These are phyloP conservation scores for Maniola hyperantus DNA, from an alignment of 2,888 invertebrate genomes.

Conservation along the genomic window DNA sequence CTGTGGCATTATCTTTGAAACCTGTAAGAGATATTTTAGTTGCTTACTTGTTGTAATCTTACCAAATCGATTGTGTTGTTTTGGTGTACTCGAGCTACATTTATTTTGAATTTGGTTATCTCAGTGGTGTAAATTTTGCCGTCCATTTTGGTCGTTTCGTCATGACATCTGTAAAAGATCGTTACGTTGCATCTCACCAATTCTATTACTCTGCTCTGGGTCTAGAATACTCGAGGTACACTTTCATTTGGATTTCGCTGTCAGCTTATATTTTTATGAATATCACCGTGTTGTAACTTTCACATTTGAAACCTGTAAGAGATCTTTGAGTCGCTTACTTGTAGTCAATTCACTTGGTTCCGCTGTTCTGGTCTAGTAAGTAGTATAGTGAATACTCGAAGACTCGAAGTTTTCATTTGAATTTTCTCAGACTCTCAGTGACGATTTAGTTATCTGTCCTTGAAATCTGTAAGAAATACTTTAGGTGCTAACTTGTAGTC, in stretches of 20 bases:
- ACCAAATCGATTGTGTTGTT: background rate
- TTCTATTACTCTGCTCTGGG: background rate
- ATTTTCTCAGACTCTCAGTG: too few relatives aligned
- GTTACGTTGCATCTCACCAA: background rate
- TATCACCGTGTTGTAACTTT: too few relatives aligned
- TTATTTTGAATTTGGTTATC: too few relatives aligned
- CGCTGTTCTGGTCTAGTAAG: too few relatives aligned
- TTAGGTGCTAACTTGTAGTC: background rate
- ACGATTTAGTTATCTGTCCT: background rate
- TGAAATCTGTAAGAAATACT: background rate
- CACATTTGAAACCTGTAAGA: constrained; percentile 14
- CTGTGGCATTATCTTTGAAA: background rate
- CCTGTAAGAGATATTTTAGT: background rate
- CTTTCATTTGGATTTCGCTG: background rate
- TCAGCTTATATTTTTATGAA: too few relatives aligned
- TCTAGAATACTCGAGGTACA: background rate
- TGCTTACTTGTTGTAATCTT: background rate
- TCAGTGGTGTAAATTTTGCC: too few relatives aligned
- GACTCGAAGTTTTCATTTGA: too few relatives aligned
- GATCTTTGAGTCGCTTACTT: constrained; percentile 1
- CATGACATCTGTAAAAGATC: too few relatives aligned
- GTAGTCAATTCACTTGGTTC: background rate
- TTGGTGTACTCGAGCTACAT: too few relatives aligned
- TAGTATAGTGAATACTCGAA: too few relatives aligned
- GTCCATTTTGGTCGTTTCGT: too few relatives aligned